Evolutionary conservation across 2,113 vertebrate species (phyloP), one percentile per base, ranked within the genome.

Genomic region (Eleginops maclovinus): DNA sequence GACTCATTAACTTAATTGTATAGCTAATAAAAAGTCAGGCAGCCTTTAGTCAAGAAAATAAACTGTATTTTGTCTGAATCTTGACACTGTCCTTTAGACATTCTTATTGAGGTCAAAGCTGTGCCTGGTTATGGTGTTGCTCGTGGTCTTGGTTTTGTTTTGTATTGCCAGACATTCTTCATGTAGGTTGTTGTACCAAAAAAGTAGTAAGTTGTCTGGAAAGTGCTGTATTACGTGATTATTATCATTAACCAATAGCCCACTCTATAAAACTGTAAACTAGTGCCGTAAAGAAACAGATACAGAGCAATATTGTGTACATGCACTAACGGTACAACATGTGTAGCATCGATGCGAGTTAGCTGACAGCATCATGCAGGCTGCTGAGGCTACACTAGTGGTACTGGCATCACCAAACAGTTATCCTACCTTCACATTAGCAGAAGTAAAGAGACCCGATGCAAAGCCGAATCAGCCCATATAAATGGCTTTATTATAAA

Each of bases 391-490:
- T 62, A 16, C 60, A 21, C 28, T 61, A n/a, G 16, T 14, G 14
- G 9, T 9, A 43, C 16, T 0, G 14, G 15, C 24, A 49, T 28
- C n/a, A 67, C 41, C 24, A 69, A 22, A 64, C 11, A 61, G 46
- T 26, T 4, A 6, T 1, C 79, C n/a, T 86, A 90, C 81, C 83
- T 79, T 84, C 51, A 78, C 31, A 46, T 76, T 2, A n/a, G 43
- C 1, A 3, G 12, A 4, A 0, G 2, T n/a, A 22, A 40, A 36
- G 9, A 40, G 46, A 75, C 4, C 4, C 8, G 5, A 14, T 54
- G 14, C 4, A 3, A 2, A 28, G 0, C 40, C 58, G n/a, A 43
- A 36, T 1, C 2, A 9, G 1, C 0, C 5, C 4, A 31, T 0
- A n/a, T 1, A 51, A 17, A 1, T 43, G 1, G 2, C 0, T 60